Evolutionary conservation across 2,113 vertebrate genomes (phyloP), one percentile per base, ranked within the genome.

Genomic region (Empidonax alnorum): DNA sequence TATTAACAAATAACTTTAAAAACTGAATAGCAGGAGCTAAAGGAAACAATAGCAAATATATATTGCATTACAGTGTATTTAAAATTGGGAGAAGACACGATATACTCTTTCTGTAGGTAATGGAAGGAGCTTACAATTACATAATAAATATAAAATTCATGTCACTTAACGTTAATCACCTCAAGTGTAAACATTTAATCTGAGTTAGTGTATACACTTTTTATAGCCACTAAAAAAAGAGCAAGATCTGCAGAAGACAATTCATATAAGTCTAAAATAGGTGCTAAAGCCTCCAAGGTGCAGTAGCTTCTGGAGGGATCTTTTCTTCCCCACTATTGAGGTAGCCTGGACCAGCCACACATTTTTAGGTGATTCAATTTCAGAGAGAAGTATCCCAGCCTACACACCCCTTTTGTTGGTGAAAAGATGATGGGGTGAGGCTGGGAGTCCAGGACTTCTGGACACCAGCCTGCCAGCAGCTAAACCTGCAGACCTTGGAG

Each of bases 101-200:
- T 63, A 7, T 85, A 19, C 7, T 91, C 25, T 46, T 68, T 83
- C 23, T 74, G 52, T 83, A 77, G 39, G 30, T 59, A 67, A 86
- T 8, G 71, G 63, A 93, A 75, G 42, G 59, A 89, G 59, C 65
- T 90, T 86, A 50, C 67, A 84, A 71, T 77, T 58, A 77, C 27
- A 67, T 25, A 0, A 74, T 67, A 90, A 53, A 90, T 42, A 62
- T 28, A 47, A 72, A 30, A 83, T 88, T 85, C 49, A 23, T 55
- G 39, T 91, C 47, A 49, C 47, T 73, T 88, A 79, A 68, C 5
- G 16, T 80, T 88, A 92, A 81, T 81, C 37, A 74, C 72, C 30
- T 35, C 0, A 71, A 83, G 18, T 83, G 33, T 86, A 90, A 92
- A 63, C 17, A 39, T 66, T 69, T 77, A 42, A 69, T 90, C n/a